Evolutionary conservation across 2,888 invertebrate genomes (phyloP).

Genomic region (Sminthurinus aureus): DNA sequence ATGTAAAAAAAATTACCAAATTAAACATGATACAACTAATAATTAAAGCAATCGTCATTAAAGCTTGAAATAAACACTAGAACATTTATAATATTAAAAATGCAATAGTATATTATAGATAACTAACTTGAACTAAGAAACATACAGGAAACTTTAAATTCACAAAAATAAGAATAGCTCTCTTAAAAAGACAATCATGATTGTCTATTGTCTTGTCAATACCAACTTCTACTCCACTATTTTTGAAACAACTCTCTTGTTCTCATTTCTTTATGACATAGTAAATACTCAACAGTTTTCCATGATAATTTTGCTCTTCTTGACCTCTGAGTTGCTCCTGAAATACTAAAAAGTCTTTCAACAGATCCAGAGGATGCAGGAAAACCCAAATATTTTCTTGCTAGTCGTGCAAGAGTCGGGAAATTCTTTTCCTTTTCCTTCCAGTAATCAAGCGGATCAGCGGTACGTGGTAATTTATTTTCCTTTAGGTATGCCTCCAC

Average conservation of each 20-base stretch:
- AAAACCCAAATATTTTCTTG: slow-evolving; percentile 15
- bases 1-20: too few species aligned
- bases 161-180: too few species aligned
- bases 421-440: neutral
- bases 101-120: too few species aligned
- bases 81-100: too few species aligned
- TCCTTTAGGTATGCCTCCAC: neutral
- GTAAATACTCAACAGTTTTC: slow-evolving; percentile 7
- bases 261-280: slow-evolving; percentile 9
- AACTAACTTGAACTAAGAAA: too few species aligned
- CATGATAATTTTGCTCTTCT: neutral
- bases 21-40: too few species aligned
- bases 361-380: slow-evolving; percentile 25
- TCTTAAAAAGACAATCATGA: too few species aligned
- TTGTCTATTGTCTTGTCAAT: too few species aligned
- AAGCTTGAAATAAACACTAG: too few species aligned
- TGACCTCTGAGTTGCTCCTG: slow-evolving; percentile 5
- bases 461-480: neutral
- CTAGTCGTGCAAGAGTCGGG: neutral
- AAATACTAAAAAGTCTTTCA: slow-evolving; percentile 21
- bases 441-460: slow-evolving; percentile 2
- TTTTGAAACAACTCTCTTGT: neutral
- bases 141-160: too few species aligned
- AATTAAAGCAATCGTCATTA: too few species aligned
- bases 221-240: too few species aligned